These are phyloP conservation scores for Drosophila ananassae DNA, from an alignment of 1,140 invertebrate species.

Conservation along the genomic window DNA sequence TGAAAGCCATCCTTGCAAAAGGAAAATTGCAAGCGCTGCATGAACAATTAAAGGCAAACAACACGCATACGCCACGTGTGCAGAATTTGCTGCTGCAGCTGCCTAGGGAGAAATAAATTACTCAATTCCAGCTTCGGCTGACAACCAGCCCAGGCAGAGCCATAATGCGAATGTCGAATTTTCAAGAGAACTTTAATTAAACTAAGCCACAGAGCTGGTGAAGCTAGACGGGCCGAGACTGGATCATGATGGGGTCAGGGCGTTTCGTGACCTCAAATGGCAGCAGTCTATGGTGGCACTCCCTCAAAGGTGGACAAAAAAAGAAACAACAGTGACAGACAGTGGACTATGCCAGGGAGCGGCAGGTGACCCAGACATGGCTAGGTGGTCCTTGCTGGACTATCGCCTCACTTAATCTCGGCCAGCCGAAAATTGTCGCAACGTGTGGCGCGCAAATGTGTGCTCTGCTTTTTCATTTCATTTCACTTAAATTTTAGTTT, in stretches of 20 bases:
- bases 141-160: conserved; percentile 57
- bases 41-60: conserved; percentile 43
- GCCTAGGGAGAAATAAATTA: conserved; percentile 51
- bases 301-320: conserved; percentile 48
- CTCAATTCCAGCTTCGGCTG: conserved; percentile 44
- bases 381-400: conserved; percentile 18
- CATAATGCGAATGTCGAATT: conserved; percentile 68
- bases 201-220: conserved; percentile 49
- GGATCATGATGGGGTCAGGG: not conserved
- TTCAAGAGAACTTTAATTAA: conserved; percentile 78
- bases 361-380: conserved; percentile 27
- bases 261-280: conserved; percentile 69
- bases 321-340: conserved; percentile 26
- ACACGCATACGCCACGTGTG: conserved; percentile 60
- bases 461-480: conserved; percentile 49
- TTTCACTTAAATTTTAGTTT: conserved; percentile 2
- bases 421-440: conserved; percentile 56
- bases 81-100: conserved; percentile 34
- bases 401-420: conserved; percentile 61
- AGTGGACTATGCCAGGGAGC: conserved; percentile 19
- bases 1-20: conserved; percentile 5
- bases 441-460: conserved; percentile 56
- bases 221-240: conserved; percentile 4
- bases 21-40: conserved; percentile 48
- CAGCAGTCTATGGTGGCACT: conserved; percentile 45